These are phyloP conservation scores for Calephelis nemesis DNA, from an alignment of 1,140 invertebrate species.

Conservation along the genomic window DNA sequence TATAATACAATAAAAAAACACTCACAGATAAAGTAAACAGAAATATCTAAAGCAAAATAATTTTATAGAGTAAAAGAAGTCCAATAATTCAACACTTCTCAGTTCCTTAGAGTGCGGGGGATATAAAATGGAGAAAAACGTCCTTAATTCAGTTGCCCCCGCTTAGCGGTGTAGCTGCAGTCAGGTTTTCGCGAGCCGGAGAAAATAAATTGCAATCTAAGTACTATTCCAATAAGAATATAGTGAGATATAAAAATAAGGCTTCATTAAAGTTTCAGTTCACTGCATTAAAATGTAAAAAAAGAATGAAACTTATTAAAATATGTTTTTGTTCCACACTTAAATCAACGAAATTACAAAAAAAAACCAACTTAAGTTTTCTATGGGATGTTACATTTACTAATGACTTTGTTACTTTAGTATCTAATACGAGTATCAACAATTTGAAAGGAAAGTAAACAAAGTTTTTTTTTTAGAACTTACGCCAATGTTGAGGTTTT, in stretches of 20 bases:
- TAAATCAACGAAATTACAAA: too few relatives aligned
- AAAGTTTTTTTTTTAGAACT: too few relatives aligned
- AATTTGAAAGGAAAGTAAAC: too few relatives aligned
- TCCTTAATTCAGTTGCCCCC: conserved; percentile 57
- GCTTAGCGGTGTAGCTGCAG: conserved; percentile 7
- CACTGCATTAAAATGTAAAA: too few relatives aligned
- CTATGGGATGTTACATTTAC: too few relatives aligned
- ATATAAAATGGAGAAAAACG: conserved; percentile 63
- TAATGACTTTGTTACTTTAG: too few relatives aligned
- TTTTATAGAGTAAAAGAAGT: conserved; percentile 69
- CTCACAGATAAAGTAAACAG: conserved; percentile 58
- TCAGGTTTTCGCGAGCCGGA: conserved; percentile 8
- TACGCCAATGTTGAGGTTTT: too few relatives aligned
- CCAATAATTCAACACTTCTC: conserved; percentile 66
- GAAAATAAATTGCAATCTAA: conserved; percentile 1
- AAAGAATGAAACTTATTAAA: too few relatives aligned
- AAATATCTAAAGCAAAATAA: conserved; percentile 56
- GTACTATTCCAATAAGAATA: conserved; percentile 8
- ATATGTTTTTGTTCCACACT: too few relatives aligned
- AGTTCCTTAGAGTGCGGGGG: conserved; percentile 45
- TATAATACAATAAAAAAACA: background rate
- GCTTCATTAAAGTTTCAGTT: background rate
- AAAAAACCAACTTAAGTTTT: too few relatives aligned
- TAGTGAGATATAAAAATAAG: conserved; percentile 18
- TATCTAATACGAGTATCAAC: too few relatives aligned